Evolutionary conservation across 2,113 vertebrate genomes (phyloP), one percentile per base, ranked within the genome.

Genomic region (Morone chrysops): DNA sequence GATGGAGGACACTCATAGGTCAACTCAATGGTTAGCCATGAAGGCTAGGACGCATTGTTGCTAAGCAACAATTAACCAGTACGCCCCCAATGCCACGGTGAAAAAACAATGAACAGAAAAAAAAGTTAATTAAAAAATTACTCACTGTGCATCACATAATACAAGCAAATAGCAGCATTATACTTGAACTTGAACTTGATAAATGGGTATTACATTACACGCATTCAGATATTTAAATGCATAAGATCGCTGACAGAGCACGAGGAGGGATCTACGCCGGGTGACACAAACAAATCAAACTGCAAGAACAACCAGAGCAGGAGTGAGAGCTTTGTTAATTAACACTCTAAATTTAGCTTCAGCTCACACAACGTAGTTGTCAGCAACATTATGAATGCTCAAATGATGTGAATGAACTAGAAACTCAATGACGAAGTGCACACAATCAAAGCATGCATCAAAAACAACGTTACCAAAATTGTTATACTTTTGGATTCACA

Each of bases 261-360:
- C 5, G 22, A 69, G 53, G 31, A 77, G 65, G 72, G 1, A 20
- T 77, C 69, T 51, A 45, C 14, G 11, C 70, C 43, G 36, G 63
- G 47, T 83, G 80, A 71, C 66, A 88, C 70, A 83, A 86, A 88
- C 84, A 82, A 77, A 90, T 86, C 50, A 80, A 75, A 89, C 79
- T 63, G 81, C 47, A 82, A 72, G 68, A 90, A 71, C 65, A 84
- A 81, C 47, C 63, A 59, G 51, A 80, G 71, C 70, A 57, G 75
- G 66, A 91, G 81, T 79, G 71, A 89, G 80, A 79, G 56, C 71
- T 78, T 17, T 22, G 57, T 86, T 90, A 88, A 93, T 93, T 89
- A 91, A 84, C 82, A 83, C 88, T 88, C 87, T 89, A 87, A 84
- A 91, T 90, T 82, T 93, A 90, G 87, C 75, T 57, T 51, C 88